Conservation (phyloP, 2,888 invertebrate genomes). For the Drosophila algonquin region DNA sequence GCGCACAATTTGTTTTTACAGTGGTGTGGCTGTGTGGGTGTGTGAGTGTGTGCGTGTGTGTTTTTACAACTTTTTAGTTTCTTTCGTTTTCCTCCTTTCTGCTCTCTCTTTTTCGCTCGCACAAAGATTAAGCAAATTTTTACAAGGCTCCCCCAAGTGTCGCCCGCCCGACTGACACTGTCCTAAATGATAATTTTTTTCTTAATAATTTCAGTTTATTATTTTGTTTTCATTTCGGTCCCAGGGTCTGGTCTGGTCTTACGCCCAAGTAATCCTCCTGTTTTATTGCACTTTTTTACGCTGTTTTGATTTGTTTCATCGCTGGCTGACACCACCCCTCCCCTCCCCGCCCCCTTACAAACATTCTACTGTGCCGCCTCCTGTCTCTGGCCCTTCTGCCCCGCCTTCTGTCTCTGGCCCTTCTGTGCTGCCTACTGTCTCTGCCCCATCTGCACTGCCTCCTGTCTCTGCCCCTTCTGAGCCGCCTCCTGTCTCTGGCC, state of each 20-base stretch:
- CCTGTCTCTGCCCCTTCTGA: no score
- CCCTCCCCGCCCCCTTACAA: neutral
- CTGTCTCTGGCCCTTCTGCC: no score
- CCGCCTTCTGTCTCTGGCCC: constrained; percentile 12
- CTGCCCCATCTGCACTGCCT: no score
- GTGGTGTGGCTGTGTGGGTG: constrained; percentile 11
- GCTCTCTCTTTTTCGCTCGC: constrained; percentile 30
- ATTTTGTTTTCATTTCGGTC: constrained; percentile 63
- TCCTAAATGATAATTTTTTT: constrained; percentile 64
- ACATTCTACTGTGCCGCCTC: constrained; percentile 15
- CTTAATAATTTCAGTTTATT: constrained; percentile 68
- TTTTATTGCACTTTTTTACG: constrained; percentile 79
- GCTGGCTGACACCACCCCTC: constrained; percentile 13
- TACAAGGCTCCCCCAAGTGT: constrained; percentile 46
- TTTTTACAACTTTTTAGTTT: constrained; percentile 77
- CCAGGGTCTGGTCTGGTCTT: constrained; percentile 1
- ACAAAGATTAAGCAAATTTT: constrained; percentile 73
- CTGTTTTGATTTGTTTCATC: constrained; percentile 72
- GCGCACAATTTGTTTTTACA: constrained; percentile 63
- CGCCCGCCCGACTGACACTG: constrained; percentile 20
- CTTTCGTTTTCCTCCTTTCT: constrained; percentile 35
- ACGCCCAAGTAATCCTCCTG: constrained; percentile 63
- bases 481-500: constrained; percentile 7
- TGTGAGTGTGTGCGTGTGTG: constrained; percentile 30
- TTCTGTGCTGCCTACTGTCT: constrained; percentile 7